phyloP scores from a whole-genome alignment of 2,113 vertebrate species.

The Cyprinus carpio region DNA sequence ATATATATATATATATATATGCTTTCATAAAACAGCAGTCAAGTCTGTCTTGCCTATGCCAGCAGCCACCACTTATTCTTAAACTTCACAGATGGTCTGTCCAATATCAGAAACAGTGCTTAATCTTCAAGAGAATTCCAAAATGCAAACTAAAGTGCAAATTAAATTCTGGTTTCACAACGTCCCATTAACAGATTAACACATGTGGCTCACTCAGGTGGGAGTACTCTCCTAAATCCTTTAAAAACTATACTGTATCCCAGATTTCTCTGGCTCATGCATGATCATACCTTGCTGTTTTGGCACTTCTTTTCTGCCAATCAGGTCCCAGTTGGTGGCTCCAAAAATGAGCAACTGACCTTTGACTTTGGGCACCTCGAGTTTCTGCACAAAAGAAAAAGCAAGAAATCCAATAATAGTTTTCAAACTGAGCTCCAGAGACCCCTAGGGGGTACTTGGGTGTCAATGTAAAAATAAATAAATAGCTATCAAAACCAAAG shows the following conservation, averaged over 20 bases:
- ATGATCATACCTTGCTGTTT: conserved; percentile 87
- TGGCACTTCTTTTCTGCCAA: conserved; percentile 95
- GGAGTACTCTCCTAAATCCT: neutral
- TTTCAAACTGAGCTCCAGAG: neutral
- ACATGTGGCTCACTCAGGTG: neutral
- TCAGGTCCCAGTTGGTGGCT: conserved; percentile 97
- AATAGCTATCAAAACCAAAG: neutral
- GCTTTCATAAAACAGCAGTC: neutral
- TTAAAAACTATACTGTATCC: neutral
- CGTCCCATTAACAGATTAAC: conserved; percentile 1
- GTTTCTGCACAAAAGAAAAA: conserved; percentile 78
- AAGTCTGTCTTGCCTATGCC: neutral
- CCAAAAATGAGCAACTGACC: conserved; percentile 94
- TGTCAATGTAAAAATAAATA: neutral
- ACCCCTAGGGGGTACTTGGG: neutral
- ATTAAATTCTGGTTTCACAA: neutral
- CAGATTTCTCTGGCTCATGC: neutral
- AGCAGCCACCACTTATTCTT: too few relatives aligned
- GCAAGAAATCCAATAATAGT: neutral
- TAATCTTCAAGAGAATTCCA: neutral
- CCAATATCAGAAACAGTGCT: neutral
- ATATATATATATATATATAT: too few relatives aligned
- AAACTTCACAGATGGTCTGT: too few relatives aligned
- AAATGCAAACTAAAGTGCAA: neutral
- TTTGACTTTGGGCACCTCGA: conserved; percentile 88